Conservation (phyloP, 2,888 invertebrate genomes). For the Lasiommata megera region DNA sequence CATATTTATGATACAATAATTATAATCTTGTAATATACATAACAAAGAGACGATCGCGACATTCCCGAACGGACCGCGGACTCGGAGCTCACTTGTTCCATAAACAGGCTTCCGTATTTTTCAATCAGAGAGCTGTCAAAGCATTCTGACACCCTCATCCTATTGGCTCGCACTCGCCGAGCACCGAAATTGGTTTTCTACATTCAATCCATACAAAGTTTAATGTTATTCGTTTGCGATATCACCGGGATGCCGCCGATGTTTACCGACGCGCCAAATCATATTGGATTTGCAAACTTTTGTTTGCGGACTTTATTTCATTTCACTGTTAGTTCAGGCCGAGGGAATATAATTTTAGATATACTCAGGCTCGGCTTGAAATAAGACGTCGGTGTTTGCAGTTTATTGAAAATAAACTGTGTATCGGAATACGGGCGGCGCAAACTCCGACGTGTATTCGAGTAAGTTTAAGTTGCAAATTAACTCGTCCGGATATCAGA, state of each 20-base stretch:
- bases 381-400: constrained; percentile 20
- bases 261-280: constrained; percentile 80
- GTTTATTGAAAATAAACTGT: constrained; percentile 12
- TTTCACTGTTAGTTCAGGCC: constrained; percentile 78
- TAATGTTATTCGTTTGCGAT: constrained; percentile 82
- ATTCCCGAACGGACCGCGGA: constrained; percentile 33
- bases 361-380: constrained; percentile 19
- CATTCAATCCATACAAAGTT: constrained; percentile 82
- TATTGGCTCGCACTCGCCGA: constrained; percentile 81
- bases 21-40: background rate
- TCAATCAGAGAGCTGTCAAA: constrained; percentile 84
- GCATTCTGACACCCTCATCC: constrained; percentile 83
- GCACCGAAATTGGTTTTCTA: constrained; percentile 82
- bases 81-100: constrained; percentile 69
- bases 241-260: constrained; percentile 81
- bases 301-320: constrained; percentile 81
- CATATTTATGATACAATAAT: background rate
- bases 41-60: background rate
- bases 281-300: constrained; percentile 82
- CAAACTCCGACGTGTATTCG: background rate
- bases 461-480: constrained; percentile 57
- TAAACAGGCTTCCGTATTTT: constrained; percentile 83
- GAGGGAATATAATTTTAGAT: constrained; percentile 75
- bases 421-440: background rate
- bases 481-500: constrained; percentile 64